Percentiles rank a stretch among this genome's conserved stretches.
Evolutionary conservation across 2,888 invertebrate genomes (phyloP).

Genomic region (Agonopterix subpropinquella): DNA sequence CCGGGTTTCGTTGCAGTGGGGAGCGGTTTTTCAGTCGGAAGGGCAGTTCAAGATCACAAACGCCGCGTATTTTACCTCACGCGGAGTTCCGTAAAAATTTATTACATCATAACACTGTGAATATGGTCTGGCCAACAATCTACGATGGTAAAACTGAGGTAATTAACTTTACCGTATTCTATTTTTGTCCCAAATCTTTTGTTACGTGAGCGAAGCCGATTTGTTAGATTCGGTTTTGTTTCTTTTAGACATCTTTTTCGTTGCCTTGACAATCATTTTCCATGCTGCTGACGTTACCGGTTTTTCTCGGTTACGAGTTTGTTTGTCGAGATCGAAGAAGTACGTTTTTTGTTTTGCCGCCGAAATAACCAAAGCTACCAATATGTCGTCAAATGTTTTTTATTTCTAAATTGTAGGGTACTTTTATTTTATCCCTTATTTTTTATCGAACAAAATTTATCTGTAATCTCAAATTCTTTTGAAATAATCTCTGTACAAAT

Average conservation of each 20-base stretch:
- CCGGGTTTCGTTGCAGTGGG: slow-evolving; percentile 47
- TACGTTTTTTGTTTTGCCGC: too few species aligned
- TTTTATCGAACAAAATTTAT: too few species aligned
- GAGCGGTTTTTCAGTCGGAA: slow-evolving; percentile 61
- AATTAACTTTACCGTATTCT: slow-evolving; percentile 23
- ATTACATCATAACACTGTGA: slow-evolving; percentile 32
- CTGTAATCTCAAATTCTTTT: too few species aligned
- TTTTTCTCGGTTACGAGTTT: slow-evolving; percentile 10
- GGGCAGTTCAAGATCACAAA: slow-evolving; percentile 75
- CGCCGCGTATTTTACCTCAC: slow-evolving; percentile 47
- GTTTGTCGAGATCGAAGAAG: neutral
- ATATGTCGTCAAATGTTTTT: too few species aligned
- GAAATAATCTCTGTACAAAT: too few species aligned
- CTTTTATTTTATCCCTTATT: too few species aligned
- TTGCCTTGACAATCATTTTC: slow-evolving; percentile 34
- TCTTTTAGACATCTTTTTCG: slow-evolving; percentile 10
- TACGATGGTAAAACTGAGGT: slow-evolving; percentile 62
- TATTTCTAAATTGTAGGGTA: too few species aligned
- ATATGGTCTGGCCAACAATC: slow-evolving; percentile 64
- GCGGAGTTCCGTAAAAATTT: slow-evolving; percentile 39
- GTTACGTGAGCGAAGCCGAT: slow-evolving; percentile 36
- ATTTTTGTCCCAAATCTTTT: slow-evolving; percentile 25
- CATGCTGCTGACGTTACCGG: slow-evolving; percentile 17
- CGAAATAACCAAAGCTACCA: too few species aligned
- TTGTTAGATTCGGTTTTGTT: slow-evolving; percentile 17